phyloP scores from a whole-genome alignment of 1,140 invertebrate genomes.

The Caenorhabditis latens region DNA sequence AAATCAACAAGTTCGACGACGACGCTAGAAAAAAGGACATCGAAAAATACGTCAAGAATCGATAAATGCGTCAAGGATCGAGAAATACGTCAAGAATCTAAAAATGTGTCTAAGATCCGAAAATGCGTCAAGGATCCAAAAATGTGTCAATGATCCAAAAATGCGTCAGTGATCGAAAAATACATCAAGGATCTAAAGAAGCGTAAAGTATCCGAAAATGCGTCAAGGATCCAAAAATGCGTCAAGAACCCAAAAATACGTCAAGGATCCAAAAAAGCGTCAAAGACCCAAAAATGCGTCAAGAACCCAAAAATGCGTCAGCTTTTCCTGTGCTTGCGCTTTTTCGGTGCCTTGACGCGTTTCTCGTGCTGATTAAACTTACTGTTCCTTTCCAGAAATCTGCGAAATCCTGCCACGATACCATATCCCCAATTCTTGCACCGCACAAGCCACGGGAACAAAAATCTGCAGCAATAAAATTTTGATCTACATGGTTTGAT shows the following conservation, averaged over 20 bases:
- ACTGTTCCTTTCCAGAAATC: constrained; percentile 23
- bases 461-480: not conserved
- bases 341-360: not conserved
- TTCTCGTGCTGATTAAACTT: not conserved
- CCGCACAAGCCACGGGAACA: constrained; percentile 7
- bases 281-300: not conserved
- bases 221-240: no score
- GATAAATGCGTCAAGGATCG: not conserved
- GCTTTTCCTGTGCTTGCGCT: not conserved
- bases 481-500: not conserved
- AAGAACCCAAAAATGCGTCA: not conserved
- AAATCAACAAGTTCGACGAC: constrained; percentile 17
- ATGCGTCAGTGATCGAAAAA: not conserved
- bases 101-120: no score
- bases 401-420: constrained; percentile 17
- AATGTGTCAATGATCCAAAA: not conserved
- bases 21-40: not conserved
- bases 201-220: no score
- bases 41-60: not conserved
- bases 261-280: not conserved
- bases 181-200: no score
- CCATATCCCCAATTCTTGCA: constrained; percentile 34
- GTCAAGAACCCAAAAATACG: no score
- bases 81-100: no score
- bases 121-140: not conserved